Percentiles rank a stretch among this genome's conserved stretches.
phyloP scores from a whole-genome alignment of 2,113 vertebrate species.

The Anguilla rostrata region DNA sequence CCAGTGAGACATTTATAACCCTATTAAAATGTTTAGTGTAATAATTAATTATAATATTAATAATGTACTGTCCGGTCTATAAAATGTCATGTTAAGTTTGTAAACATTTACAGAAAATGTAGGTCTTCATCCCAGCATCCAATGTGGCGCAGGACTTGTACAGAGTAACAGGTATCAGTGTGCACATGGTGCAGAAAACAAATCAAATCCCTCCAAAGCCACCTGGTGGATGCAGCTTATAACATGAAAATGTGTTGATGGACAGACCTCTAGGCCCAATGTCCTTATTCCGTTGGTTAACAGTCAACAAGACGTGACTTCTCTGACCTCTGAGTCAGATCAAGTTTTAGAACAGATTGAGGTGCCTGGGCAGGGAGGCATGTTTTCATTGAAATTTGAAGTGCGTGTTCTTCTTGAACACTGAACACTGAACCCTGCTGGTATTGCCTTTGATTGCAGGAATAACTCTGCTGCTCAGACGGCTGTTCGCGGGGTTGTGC shows the following conservation, averaged over 20 bases:
- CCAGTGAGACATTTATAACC: too few species aligned
- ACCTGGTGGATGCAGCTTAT: neutral
- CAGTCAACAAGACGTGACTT: conserved; percentile 19
- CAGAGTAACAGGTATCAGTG: neutral
- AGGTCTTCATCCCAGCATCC: too few species aligned
- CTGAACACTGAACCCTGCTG: neutral
- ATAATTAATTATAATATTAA: too few species aligned
- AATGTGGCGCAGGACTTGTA: too few species aligned
- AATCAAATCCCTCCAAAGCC: neutral
- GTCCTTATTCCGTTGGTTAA: conserved; percentile 33
- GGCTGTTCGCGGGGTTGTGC: neutral
- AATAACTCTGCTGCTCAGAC: neutral
- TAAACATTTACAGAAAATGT: too few species aligned
- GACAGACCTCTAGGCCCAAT: conserved; percentile 5
- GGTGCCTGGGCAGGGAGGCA: neutral
- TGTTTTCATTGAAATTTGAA: neutral
- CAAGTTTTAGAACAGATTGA: neutral
- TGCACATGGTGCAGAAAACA: neutral
- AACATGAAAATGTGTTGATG: conserved; percentile 13
- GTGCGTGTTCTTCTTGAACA: neutral
- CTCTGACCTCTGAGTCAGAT: neutral
- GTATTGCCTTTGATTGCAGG: neutral
- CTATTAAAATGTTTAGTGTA: too few species aligned
- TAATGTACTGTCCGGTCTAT: too few species aligned
- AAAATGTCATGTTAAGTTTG: too few species aligned